A percentile compares a stretch with the other conserved stretches of the same genome.
These are phyloP conservation scores for Ennomos erosarius DNA, from an alignment of 2,888 invertebrate species.

Conservation along the genomic window DNA sequence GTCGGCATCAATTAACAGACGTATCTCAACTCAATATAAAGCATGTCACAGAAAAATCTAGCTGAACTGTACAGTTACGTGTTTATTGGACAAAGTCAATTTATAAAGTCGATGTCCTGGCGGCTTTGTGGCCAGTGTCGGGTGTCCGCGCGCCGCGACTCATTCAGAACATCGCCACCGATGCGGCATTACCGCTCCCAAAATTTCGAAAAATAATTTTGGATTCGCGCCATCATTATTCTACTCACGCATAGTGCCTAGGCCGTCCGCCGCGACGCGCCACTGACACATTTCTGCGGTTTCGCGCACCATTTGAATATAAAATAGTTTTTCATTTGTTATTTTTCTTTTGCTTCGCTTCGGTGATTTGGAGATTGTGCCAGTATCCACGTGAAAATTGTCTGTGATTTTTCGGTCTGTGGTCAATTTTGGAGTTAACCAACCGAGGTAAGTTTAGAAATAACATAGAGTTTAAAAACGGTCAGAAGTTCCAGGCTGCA, in stretches of 20 bases:
- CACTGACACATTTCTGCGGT: constrained; percentile 83
- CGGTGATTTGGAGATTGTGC: constrained; percentile 67
- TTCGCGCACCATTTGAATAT: constrained; percentile 81
- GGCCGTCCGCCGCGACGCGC: constrained; percentile 77
- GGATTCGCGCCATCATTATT: constrained; percentile 65
- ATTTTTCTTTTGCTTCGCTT: constrained; percentile 60
- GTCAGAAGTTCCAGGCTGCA: background rate
- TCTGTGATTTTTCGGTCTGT: constrained; percentile 52
- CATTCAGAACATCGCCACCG: constrained; percentile 76
- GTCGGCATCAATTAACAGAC: constrained; percentile 32
- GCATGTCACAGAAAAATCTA: constrained; percentile 46
- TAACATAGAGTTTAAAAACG: background rate
- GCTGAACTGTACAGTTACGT: constrained; percentile 72
- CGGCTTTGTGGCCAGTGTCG: constrained; percentile 35
- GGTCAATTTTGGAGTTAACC: constrained; percentile 52
- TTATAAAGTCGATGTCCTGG: constrained; percentile 84
- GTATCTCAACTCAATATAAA: constrained; percentile 24
- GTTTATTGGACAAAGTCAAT: constrained; percentile 75
- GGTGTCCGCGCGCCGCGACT: constrained; percentile 62
- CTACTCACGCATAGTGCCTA: constrained; percentile 72
- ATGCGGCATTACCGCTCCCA: constrained; percentile 71
- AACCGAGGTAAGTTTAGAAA: constrained; percentile 60
- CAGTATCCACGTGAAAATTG: constrained; percentile 60
- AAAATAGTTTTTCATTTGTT: constrained; percentile 67
- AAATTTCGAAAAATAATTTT: constrained; percentile 71